A percentile compares a stretch with the other conserved stretches of the same genome.
phyloP scores from a whole-genome alignment of 2,888 invertebrate species.

The Macaria liturata region DNA sequence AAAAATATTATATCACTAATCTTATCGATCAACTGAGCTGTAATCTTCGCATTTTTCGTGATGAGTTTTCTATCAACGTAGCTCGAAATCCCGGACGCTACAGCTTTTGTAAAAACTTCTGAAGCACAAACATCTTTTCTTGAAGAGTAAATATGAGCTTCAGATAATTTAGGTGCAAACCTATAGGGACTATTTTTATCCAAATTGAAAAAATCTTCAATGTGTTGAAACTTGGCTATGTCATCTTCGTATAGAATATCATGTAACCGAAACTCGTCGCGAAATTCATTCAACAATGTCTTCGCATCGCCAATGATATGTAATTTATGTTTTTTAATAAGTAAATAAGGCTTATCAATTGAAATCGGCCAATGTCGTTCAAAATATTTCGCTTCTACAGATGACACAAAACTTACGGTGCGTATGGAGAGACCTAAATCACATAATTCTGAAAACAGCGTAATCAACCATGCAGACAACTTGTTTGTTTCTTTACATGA shows the following conservation, averaged over 20 bases:
- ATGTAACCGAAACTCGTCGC: conserved; percentile 2
- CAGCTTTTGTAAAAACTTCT: conserved; percentile 13
- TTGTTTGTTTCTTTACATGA: conserved; percentile 20
- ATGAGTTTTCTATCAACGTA: conserved; percentile 14
- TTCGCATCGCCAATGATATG: conserved; percentile 8
- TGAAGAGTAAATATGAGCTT: conserved; percentile 8
- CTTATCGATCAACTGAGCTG: conserved; percentile 7
- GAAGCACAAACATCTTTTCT: not conserved
- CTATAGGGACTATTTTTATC: conserved; percentile 7
- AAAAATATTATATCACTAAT: conserved; percentile 5
- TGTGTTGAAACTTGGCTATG: conserved; percentile 10
- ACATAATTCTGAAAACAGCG: conserved; percentile 33
- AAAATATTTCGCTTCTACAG: conserved; percentile 10
- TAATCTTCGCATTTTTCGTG: conserved; percentile 5
- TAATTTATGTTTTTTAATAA: conserved; percentile 10
- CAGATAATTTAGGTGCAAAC: conserved; percentile 18
- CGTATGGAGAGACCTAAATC: conserved; percentile 34
- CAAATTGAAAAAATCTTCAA: conserved; percentile 15
- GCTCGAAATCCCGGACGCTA: conserved; percentile 15
- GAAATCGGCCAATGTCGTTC: conserved; percentile 6
- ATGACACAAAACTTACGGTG: conserved; percentile 14
- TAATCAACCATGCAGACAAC: conserved; percentile 34
- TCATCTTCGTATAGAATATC: conserved; percentile 1
- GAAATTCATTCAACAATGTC: conserved; percentile 3
- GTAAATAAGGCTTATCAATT: conserved; percentile 4